Evolutionary conservation across 1,140 invertebrate genomes (phyloP), one percentile per base, ranked within the genome.

Genomic region (Diorhabda carinulata): DNA sequence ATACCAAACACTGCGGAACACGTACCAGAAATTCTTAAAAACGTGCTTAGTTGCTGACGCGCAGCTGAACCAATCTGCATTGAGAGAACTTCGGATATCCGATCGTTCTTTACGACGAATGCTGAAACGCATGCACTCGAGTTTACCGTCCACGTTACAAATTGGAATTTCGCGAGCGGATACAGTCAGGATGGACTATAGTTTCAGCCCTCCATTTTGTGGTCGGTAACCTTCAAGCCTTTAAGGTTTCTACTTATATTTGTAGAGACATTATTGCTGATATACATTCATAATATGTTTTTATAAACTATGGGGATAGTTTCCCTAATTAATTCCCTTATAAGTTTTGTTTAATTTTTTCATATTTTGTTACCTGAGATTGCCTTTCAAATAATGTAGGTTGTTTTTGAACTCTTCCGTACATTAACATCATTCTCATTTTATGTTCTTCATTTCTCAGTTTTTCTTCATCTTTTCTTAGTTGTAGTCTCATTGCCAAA

Each of bases 341-440:
- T 9, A 43, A 61, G 10, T 62, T 56, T n/a, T 2, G 6, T 56
- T 6, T 56, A n/a, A 56, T 56, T 56, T 7, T 56, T 7, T 67
- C 62, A 25, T 1, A 25, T 25, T 1, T 25, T 25, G 25, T 57
- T 75, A 89, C 88, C 72, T 88, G 85, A n/a, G 89, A 89, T 73
- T 89, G 87, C 61, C 89, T 82, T 79, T 90, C 88, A 72, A 90
- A 91, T 8, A 90, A 82, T 66, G 88, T 86, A 0, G 89, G 89
- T 74, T 90, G 89, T 71, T 84, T 83, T 61, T 87, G 86, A 0
- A 91, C 89, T 69, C 89, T 83, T 61, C 87, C 85, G 64, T 89
- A 81, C 89, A 91, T 91, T 68, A 87, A 76, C 78, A 90, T 87
- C 89, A 91, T 91, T 71, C 89, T 86, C 43, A 88, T 80, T 4